Evolutionary conservation across 2,888 invertebrate species (phyloP).

Genomic region (Ornithoptera alexandrae): DNA sequence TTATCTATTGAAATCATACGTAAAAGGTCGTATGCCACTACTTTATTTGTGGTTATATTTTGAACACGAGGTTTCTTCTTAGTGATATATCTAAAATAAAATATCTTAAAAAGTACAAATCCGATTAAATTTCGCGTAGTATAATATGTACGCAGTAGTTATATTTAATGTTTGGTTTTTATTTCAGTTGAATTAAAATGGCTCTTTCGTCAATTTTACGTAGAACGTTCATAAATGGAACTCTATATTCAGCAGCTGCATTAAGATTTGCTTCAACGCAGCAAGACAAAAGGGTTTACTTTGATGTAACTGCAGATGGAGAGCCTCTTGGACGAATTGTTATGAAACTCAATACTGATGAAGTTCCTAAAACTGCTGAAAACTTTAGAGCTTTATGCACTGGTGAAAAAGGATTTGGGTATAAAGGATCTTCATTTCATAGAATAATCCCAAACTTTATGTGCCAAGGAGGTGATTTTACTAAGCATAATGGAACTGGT

Average conservation of each 20-base stretch:
- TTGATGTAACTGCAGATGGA: constrained; percentile 93
- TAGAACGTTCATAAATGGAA: constrained; percentile 61
- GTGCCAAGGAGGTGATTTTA: constrained; percentile 98
- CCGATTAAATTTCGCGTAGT: background rate
- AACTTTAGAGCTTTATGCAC: constrained; percentile 96
- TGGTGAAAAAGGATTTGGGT: constrained; percentile 84
- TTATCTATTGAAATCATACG: background rate
- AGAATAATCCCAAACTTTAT: constrained; percentile 95
- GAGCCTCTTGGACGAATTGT: constrained; percentile 90
- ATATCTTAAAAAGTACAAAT: background rate
- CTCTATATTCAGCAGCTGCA: constrained; percentile 67
- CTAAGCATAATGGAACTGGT: constrained; percentile 94
- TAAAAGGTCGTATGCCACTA: background rate
- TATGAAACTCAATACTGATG: constrained; percentile 92
- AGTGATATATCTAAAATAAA: background rate
- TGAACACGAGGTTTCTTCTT: background rate
- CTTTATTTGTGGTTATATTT: background rate
- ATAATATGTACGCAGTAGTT: background rate
- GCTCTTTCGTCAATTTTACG: constrained; percentile 54
- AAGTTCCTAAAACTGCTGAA: constrained; percentile 95
- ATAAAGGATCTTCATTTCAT: constrained; percentile 95
- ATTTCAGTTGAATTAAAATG: constrained; percentile 41
- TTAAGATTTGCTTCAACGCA: constrained; percentile 66
- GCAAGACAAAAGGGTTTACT: constrained; percentile 83
- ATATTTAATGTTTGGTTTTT: background rate